These are phyloP conservation scores for Monopterus albus DNA, from an alignment of 2,113 vertebrate species.

Conservation along the genomic window DNA sequence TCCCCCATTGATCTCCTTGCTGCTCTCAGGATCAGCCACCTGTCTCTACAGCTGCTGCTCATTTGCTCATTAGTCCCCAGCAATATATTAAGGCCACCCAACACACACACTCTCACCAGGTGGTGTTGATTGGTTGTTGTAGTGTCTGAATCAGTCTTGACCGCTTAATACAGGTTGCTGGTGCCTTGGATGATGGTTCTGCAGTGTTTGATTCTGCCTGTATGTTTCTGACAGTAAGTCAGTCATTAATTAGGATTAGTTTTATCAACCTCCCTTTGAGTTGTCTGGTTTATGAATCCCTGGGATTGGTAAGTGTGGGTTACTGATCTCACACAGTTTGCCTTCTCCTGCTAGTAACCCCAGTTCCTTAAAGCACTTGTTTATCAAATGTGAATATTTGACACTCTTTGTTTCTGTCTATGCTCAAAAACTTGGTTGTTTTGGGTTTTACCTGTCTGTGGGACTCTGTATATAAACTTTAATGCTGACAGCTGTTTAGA, in stretches of 20 bases:
- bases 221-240: constrained; percentile 5
- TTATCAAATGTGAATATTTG: too few species aligned
- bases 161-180: constrained; percentile 36
- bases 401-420: too few species aligned
- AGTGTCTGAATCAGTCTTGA: constrained; percentile 1
- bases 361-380: too few species aligned
- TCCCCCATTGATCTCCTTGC: constrained; percentile 31
- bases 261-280: neutral
- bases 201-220: constrained; percentile 10
- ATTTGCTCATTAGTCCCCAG: constrained; percentile 50
- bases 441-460: too few species aligned
- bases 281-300: neutral
- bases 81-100: constrained; percentile 5
- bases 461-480: too few species aligned
- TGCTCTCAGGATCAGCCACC: constrained; percentile 44
- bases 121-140: neutral
- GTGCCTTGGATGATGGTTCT: constrained; percentile 18
- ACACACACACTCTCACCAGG: constrained; percentile 16
- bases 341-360: neutral
- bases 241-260: neutral
- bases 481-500: too few species aligned
- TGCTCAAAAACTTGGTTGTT: too few species aligned
- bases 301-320: neutral
- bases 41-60: constrained; percentile 56
- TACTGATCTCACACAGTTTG: neutral